Base-by-base conservation (phyloP, 2,888 invertebrate genomes). In the Xiphydria camelus region DNA sequence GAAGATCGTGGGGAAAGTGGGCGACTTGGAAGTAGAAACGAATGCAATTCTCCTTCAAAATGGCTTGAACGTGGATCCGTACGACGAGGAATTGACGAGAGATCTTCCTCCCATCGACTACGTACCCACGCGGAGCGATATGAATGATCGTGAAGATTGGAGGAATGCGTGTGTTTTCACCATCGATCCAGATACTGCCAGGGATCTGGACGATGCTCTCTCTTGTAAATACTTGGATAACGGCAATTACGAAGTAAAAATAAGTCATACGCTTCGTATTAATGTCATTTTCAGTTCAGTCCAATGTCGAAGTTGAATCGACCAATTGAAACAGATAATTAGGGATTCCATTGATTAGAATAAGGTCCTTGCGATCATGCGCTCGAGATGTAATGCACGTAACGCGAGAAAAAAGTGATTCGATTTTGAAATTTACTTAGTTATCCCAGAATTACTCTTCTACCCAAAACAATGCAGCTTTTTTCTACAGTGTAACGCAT, bases 181-280 rank as follows among this genome's bases (percentile, higher is more conserved):
- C 1, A 95, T 98, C 56, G 97, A 98, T 79, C 97, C 97, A 3
- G 77, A 82, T 20, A 93, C 91, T 33, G 95, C 96, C 2, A 80
- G 89, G 41, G 97, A 98, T 78, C 82, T 98, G 64, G 97, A 98
- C 70, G 97, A 98, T 78, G 96, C 96, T 0, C 77, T 98, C 6
- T 94, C 94, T 7, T 88, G 91, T 59, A 84, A 82, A 61, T 70
- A 77, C 53, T 74, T 94, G 20, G 80, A 82, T 2, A 87, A 89
- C 75, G 89, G 87, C 4, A 84, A 85, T 66, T 89, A 80, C 70
- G 85, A 89, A 77, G 79, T 70, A 62, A 59, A 32, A 7, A 34
- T 21, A n/a, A n/a, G n/a, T n/a, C n/a, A n/a, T n/a, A n/a, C n/a
- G n/a, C n/a, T n/a, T n/a, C n/a, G n/a, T n/a, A n/a, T n/a, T n/a